Evolutionary conservation across 2,888 invertebrate genomes (phyloP), one percentile per base, ranked within the genome.

Genomic region (Hirtodrosophila alboralis): DNA sequence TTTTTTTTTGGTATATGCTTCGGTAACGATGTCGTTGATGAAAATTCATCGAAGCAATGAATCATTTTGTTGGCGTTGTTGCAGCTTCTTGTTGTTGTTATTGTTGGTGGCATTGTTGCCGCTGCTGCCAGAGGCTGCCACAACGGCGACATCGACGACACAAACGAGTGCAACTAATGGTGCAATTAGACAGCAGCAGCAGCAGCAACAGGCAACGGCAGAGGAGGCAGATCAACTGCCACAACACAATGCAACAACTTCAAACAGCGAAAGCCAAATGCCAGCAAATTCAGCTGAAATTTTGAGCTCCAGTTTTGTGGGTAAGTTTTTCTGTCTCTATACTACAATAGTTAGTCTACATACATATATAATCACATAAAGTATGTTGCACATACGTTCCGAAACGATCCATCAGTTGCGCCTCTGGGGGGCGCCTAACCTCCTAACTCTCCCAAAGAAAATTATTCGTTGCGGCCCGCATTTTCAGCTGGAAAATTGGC

Each of bases 41-140:
- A 75, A 87, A 85, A 85, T 71, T 78, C 87, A 84, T 81, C 87
- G 87, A 87, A 84, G 87, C 84, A 83, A 83, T 83, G 84, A 87
- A 84, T 84, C 87, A 85, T 84, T 88, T 87, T 83, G 78, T 77
- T 63, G 79, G 75, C 78, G 74, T 74, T 84, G 75, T 57, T 63
- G 79, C 56, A 63, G 71, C 69, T 64, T 79, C 68, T 49, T 75
- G 75, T 69, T 72, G 68, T 47, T 69, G 66, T 36, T 44, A 60
- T 64, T 63, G 61, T 57, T 38, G 66, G 54, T 85, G 75, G 59
- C 77, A 79, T 72, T 74, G 74, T 63, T 73, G 68, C 37, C 59
- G 53, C 61, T 54, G 26, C 48, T 54, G 37, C 44, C 52, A 33
- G 58, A 63, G 51, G 41, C 58, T 37, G 49, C 66, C 51, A 37